Percentiles rank a stretch among this genome's conserved stretches.
phyloP scores from a whole-genome alignment of 1,140 invertebrate genomes.

The Dendroctonus ponderosae region DNA sequence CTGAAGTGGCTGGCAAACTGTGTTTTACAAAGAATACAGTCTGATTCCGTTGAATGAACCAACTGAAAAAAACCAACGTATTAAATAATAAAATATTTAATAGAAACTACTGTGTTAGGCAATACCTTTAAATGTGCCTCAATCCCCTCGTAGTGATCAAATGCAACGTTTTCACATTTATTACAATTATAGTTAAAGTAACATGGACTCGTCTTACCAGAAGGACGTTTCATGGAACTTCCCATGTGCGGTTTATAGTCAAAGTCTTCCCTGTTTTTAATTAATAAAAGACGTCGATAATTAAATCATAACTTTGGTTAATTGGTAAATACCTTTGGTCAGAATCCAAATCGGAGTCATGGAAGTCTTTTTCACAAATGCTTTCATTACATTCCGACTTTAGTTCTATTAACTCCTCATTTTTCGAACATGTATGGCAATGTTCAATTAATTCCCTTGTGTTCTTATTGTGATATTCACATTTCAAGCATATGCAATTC shows the following conservation, averaged over 20 bases:
- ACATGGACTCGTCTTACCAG: not conserved
- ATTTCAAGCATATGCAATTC: conserved; percentile 11
- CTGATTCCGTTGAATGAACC: conserved; percentile 2
- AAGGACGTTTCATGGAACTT: not conserved
- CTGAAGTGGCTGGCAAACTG: conserved; percentile 7
- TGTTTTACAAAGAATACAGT: conserved; percentile 20
- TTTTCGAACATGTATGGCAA: conserved; percentile 1
- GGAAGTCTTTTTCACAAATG: not conserved
- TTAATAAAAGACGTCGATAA: no score
- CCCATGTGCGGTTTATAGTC: no score
- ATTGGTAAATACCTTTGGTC: conserved; percentile 1
- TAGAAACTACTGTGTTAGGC: not conserved
- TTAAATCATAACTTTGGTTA: no score
- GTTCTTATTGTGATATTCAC: not conserved
- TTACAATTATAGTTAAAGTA: conserved; percentile 11
- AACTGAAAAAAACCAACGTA: conserved; percentile 8
- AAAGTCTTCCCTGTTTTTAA: no score
- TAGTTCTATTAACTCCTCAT: not conserved
- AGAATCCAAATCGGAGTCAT: conserved; percentile 8
- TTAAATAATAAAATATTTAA: not conserved
- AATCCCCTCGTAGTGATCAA: conserved; percentile 10
- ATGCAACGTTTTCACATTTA: conserved; percentile 8
- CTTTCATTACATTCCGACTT: not conserved
- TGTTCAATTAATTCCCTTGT: conserved; percentile 6
- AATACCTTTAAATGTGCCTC: conserved; percentile 18